These are phyloP conservation scores for Calameuta idolon DNA, from an alignment of 2,888 invertebrate species.

Conservation along the genomic window DNA sequence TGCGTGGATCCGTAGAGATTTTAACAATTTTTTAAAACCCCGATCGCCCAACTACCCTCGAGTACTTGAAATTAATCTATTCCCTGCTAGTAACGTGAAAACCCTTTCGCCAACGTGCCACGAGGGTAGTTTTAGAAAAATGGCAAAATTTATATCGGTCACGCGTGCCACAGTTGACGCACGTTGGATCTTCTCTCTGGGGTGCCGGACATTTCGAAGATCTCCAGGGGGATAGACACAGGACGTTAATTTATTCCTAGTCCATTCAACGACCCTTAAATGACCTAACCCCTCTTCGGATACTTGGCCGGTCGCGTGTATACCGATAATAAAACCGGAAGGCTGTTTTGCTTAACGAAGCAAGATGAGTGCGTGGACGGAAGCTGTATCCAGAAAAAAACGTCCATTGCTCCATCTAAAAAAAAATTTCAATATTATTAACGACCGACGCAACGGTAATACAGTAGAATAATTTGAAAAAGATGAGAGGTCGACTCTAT, in stretches of 20 bases:
- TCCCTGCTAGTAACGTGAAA: neutral
- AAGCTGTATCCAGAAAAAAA: neutral
- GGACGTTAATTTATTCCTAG: slow-evolving; percentile 40
- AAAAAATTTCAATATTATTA: neutral
- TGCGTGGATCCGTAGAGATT: neutral
- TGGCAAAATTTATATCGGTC: slow-evolving; percentile 51
- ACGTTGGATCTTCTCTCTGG: slow-evolving; percentile 54
- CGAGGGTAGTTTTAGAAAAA: slow-evolving; percentile 50
- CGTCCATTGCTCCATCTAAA: neutral
- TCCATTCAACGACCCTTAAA: slow-evolving; percentile 26
- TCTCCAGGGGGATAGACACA: neutral
- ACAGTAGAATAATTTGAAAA: too few species aligned
- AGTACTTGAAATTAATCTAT: neutral
- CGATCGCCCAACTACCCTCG: neutral
- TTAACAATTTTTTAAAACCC: neutral
- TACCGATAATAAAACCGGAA: slow-evolving; percentile 1
- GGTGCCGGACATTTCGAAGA: slow-evolving; percentile 36
- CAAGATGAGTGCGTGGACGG: slow-evolving; percentile 3
- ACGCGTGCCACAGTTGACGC: slow-evolving; percentile 49
- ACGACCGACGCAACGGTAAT: too few species aligned
- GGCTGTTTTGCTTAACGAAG: neutral
- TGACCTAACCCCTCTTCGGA: slow-evolving; percentile 31
- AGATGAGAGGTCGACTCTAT: neutral
- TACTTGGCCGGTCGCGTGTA: slow-evolving; percentile 11
- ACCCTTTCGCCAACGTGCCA: neutral